Evolutionary conservation across 2,797 vertebrate genomes (phyloP).

Genomic region (Rhinichthys osculus): DNA sequence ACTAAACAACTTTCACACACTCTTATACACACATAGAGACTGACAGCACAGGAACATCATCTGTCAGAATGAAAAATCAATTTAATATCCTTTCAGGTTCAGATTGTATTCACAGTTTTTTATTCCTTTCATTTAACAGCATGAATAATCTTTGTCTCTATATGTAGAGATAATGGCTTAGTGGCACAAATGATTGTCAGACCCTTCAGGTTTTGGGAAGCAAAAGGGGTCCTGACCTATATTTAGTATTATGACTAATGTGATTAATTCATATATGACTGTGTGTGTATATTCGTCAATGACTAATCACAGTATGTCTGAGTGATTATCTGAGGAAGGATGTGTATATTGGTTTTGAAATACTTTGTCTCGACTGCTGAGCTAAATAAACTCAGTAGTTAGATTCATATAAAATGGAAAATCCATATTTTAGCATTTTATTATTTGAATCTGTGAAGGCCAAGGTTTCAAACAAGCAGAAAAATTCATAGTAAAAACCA

Average conservation of each 20-base stretch:
- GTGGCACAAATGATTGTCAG: not conserved
- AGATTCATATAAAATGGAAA: not conserved
- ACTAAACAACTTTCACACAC: not conserved
- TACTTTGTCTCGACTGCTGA: not conserved
- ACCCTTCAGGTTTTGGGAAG: not conserved
- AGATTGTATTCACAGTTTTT: not conserved
- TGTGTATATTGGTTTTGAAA: not conserved
- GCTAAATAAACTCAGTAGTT: not conserved
- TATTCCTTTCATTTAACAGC: not conserved
- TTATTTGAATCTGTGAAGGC: not conserved
- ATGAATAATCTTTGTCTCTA: not conserved
- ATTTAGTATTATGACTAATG: slow-evolving; percentile 45
- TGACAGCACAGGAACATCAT: not conserved
- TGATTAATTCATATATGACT: slow-evolving; percentile 2
- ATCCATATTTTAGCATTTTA: not conserved
- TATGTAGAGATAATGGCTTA: not conserved
- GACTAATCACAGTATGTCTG: slow-evolving; percentile 2
- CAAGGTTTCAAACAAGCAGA: not conserved
- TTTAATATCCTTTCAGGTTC: not conserved
- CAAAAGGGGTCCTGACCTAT: slow-evolving; percentile 13
- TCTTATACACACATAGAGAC: not conserved
- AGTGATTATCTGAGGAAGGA: not conserved
- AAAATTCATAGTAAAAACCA: not conserved
- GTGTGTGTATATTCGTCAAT: not conserved
- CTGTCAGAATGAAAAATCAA: not conserved